Evolutionary conservation across 2,113 vertebrate species (phyloP).

Genomic region (Pterophyllum scalare): DNA sequence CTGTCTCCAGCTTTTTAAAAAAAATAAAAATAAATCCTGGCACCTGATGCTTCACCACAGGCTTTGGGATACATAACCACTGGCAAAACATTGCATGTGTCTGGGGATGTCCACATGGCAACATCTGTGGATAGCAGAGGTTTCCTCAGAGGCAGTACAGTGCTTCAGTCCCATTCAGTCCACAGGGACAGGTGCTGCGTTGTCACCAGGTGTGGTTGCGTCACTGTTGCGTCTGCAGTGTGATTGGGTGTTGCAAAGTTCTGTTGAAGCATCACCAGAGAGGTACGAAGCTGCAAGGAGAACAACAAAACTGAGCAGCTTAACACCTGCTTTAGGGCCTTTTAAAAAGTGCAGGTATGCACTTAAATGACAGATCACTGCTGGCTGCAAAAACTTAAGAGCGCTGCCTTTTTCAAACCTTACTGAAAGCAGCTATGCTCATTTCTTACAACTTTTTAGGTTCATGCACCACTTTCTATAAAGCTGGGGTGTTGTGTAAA

Average conservation of each 20-base stretch:
- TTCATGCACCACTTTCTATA: no score
- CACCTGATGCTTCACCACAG: slow-evolving; percentile 15
- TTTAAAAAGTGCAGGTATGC: not conserved
- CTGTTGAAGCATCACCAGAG: slow-evolving; percentile 89
- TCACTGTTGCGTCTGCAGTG: slow-evolving; percentile 74
- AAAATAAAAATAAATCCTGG: slow-evolving; percentile 3
- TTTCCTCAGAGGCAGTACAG: slow-evolving; percentile 34
- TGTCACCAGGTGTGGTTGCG: not conserved
- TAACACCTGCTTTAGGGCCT: not conserved
- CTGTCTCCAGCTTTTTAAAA: slow-evolving; percentile 27
- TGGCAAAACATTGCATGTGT: slow-evolving; percentile 31
- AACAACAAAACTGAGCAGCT: not conserved
- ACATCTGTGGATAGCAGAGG: slow-evolving; percentile 28
- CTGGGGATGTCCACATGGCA: slow-evolving; percentile 33
- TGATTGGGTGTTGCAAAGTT: slow-evolving; percentile 89
- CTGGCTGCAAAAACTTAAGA: not conserved
- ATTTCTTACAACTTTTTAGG: no score
- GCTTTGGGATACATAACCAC: slow-evolving; percentile 10
- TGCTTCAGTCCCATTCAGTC: not conserved
- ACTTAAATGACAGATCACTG: not conserved
- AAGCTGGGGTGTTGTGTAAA: no score
- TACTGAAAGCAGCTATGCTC: not conserved
- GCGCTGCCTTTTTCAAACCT: not conserved
- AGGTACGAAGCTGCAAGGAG: slow-evolving; percentile 86
- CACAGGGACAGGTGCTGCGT: not conserved